A percentile compares a stretch with the other conserved stretches of the same genome.
These are phyloP conservation scores for Psylliodes chrysocephalus DNA, from an alignment of 2,888 invertebrate genomes.

Conservation along the genomic window DNA sequence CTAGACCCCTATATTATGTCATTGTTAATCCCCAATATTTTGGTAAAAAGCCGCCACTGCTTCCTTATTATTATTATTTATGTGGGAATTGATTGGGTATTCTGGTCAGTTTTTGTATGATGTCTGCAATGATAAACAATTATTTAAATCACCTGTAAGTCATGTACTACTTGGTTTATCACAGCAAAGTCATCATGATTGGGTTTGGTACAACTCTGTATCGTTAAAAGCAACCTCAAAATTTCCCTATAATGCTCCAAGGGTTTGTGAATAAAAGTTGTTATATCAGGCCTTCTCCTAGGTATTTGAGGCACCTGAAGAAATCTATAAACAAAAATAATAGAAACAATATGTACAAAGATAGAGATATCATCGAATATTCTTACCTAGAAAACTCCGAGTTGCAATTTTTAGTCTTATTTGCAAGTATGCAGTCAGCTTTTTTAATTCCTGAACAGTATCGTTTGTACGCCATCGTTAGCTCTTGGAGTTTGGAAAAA, in stretches of 20 bases:
- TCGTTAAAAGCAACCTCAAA: slow-evolving; percentile 69
- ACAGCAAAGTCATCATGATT: slow-evolving; percentile 65
- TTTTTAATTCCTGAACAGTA: slow-evolving; percentile 87
- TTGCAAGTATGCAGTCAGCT: slow-evolving; percentile 85
- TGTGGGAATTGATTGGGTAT: too few relatives aligned
- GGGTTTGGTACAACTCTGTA: slow-evolving; percentile 65
- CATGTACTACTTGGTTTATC: slow-evolving; percentile 65
- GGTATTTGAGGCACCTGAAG: slow-evolving; percentile 85
- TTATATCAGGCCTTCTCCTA: slow-evolving; percentile 83
- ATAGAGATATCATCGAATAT: not conserved
- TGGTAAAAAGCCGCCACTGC: too few relatives aligned
- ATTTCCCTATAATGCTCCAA: slow-evolving; percentile 81
- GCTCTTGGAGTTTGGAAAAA: slow-evolving; percentile 76
- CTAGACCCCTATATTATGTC: too few relatives aligned
- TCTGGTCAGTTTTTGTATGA: too few relatives aligned
- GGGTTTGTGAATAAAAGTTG: slow-evolving; percentile 85
- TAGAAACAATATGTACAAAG: too few relatives aligned
- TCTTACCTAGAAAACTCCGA: slow-evolving; percentile 76
- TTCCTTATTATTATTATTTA: too few relatives aligned
- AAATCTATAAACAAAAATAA: slow-evolving; percentile 65
- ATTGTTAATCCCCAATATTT: too few relatives aligned
- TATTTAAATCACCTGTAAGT: slow-evolving; percentile 64
- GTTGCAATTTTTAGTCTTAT: slow-evolving; percentile 78
- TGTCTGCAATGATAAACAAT: too few relatives aligned
- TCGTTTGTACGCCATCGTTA: slow-evolving; percentile 81